Conservation (phyloP, 2,113 vertebrate species). For the Suricata suricatta region DNA sequence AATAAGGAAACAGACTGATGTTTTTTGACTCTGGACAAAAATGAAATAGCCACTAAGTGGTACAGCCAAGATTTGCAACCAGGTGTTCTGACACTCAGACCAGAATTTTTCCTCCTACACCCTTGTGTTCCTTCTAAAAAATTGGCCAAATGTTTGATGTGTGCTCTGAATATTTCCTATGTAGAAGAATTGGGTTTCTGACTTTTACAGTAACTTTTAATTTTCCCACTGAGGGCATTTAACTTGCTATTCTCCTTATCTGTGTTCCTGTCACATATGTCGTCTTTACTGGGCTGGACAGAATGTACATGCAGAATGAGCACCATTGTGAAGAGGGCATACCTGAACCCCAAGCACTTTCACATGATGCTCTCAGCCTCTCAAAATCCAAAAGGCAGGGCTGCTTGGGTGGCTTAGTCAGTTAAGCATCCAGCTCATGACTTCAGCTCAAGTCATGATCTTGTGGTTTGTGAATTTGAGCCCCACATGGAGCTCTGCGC, state of each 20-base stretch:
- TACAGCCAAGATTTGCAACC: background rate
- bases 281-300: background rate
- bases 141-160: background rate
- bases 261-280: background rate
- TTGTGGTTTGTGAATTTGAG: too few relatives aligned
- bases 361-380: background rate
- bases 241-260: background rate
- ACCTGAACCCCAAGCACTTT: background rate
- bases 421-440: too few relatives aligned
- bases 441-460: too few relatives aligned
- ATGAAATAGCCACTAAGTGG: background rate
- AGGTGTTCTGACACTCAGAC: background rate
- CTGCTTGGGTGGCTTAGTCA: too few relatives aligned
- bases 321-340: background rate
- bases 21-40: background rate
- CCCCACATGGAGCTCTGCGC: too few relatives aligned
- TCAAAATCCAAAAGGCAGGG: background rate
- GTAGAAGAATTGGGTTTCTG: background rate
- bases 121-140: background rate
- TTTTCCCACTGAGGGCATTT: background rate
- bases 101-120: background rate
- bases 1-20: background rate
- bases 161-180: background rate
- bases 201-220: background rate
- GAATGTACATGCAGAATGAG: background rate